Evolutionary conservation across 2,797 vertebrate genomes (phyloP).

Genomic region (Halcyon smyrnensis): DNA sequence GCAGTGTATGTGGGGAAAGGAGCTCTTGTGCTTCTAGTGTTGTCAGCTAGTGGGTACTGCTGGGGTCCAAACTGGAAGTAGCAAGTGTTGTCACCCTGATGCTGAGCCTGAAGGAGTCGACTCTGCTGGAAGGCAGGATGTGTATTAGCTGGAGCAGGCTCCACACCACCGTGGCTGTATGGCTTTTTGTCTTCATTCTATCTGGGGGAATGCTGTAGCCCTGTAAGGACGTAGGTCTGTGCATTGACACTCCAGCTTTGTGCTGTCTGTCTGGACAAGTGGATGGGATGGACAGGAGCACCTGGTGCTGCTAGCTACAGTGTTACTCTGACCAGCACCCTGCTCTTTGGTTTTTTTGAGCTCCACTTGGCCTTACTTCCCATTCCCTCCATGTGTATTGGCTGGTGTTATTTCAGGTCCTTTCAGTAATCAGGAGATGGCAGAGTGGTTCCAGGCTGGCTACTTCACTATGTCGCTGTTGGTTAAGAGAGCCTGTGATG

Average conservation of each 20-base stretch:
- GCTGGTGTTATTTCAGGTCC: constrained; percentile 85
- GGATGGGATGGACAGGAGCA: rapidly evolving
- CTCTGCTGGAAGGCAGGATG: not conserved
- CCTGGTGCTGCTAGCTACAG: not conserved
- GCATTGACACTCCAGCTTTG: not conserved
- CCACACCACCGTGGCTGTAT: not conserved
- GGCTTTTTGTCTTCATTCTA: not conserved
- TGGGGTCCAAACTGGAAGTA: not conserved
- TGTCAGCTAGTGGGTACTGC: not conserved
- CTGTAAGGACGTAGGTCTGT: not conserved
- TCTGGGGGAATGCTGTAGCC: not conserved
- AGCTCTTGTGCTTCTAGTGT: not conserved
- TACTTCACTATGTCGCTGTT: constrained; percentile 98
- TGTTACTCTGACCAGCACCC: not conserved
- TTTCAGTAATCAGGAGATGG: constrained; percentile 97
- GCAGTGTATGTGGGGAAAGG: not conserved
- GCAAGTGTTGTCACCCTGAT: not conserved
- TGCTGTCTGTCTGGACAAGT: not conserved
- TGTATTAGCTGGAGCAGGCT: not conserved
- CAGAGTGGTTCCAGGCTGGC: constrained; percentile 98
- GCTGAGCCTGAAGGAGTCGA: not conserved
- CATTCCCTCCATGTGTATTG: not conserved
- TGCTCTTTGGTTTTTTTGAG: not conserved
- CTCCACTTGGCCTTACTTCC: not conserved
- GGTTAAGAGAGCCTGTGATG: constrained; percentile 97